Evolutionary conservation across 2,888 invertebrate genomes (phyloP).

Genomic region (Cephus rjabovi): DNA sequence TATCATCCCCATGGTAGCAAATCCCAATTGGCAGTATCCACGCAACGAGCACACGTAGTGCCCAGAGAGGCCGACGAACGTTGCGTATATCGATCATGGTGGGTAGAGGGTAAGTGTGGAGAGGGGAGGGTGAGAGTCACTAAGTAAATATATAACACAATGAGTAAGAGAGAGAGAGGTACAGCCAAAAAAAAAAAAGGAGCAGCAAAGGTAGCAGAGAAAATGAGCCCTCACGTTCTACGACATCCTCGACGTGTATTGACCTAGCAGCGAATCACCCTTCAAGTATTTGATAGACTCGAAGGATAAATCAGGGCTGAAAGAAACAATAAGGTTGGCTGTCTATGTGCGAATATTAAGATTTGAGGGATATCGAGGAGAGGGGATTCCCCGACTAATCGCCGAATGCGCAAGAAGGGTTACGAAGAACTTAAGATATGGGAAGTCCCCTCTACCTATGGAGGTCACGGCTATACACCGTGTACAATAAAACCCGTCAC

Average conservation of each 20-base stretch:
- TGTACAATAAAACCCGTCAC: neutral
- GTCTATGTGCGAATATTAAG: neutral
- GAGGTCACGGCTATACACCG: neutral
- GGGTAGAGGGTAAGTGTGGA: neutral
- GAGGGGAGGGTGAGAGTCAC: neutral
- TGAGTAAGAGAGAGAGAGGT: neutral
- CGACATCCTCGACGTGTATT: constrained; percentile 16
- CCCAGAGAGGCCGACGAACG: neutral
- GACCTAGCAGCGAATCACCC: constrained; percentile 57
- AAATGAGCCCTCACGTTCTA: neutral
- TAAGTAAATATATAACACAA: neutral
- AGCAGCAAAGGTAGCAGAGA: neutral
- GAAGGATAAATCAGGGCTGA: neutral
- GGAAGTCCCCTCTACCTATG: neutral
- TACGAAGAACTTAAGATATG: neutral
- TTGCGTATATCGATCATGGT: neutral
- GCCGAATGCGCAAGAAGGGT: neutral
- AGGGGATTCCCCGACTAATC: neutral
- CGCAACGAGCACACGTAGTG: neutral
- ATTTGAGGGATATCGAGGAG: neutral
- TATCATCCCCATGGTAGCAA: neutral
- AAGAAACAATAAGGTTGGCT: neutral
- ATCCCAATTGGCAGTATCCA: neutral
- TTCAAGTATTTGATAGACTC: neutral
- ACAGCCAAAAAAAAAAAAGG: neutral